Conservation (phyloP, 1,140 invertebrate genomes). For the Pinna nobilis region DNA sequence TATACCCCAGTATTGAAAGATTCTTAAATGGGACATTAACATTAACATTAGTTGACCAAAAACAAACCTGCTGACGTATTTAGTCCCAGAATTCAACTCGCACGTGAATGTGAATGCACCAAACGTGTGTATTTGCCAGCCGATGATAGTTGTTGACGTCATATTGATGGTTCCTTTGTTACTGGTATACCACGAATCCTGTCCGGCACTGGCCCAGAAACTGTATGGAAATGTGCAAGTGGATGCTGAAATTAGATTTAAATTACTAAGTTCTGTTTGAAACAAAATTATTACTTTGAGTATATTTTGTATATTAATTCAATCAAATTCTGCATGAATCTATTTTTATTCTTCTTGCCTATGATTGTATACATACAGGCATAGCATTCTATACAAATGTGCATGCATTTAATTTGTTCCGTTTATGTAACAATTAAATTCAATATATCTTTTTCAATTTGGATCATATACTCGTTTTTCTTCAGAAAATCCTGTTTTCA, state of each 20-base stretch:
- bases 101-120: slow-evolving; percentile 49
- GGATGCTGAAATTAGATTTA: slow-evolving; percentile 20
- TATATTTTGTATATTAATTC: background rate
- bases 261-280: background rate
- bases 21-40: background rate
- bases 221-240: slow-evolving; percentile 48
- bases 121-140: slow-evolving; percentile 40
- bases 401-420: background rate
- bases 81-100: slow-evolving; percentile 24
- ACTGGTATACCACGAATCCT: slow-evolving; percentile 44
- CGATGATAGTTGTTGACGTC: slow-evolving; percentile 31
- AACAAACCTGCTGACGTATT: slow-evolving; percentile 55
- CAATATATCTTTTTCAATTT: no score
- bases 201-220: slow-evolving; percentile 13
- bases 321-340: slow-evolving; percentile 1
- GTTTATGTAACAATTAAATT: no score
- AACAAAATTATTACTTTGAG: background rate
- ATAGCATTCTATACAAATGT: slow-evolving; percentile 1
- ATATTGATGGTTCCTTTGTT: slow-evolving; percentile 45
- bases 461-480: no score
- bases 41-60: background rate
- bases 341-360: background rate
- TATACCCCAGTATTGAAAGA: no score
- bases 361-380: background rate
- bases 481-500: no score